Base-by-base conservation (phyloP, 2,797 vertebrate genomes). In the Enteromius unitaeniatus region DNA sequence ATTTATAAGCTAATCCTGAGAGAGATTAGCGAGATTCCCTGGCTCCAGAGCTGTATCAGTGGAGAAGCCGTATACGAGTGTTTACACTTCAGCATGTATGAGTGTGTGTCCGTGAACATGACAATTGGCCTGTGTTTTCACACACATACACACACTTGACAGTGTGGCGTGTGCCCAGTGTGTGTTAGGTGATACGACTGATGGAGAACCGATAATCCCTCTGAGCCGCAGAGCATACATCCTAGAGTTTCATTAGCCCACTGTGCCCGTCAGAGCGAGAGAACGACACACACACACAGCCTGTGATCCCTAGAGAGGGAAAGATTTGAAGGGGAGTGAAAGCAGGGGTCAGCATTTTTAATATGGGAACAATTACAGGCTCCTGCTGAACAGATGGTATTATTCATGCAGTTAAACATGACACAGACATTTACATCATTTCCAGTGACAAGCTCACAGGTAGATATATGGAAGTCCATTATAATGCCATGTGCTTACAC, bases 401-500 rank as follows among this genome's bases (percentile, higher is more conserved):
- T 80, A 84, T 88, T 85, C 85, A 86, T 83, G 82, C 82, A 85
- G 87, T 88, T 88, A 84, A 89, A 88, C 77, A 70, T 83, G 88
- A 88, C 86, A 89, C 86, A 84, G 69, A 85, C 85, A 83, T 87
- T 88, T 88, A 83, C 79, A 87, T 85, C 85, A 81, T 70, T 88
- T 77, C 47, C 40, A 72, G n/a, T 64, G 84, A 89, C 82, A 77
- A 78, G 87, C 69, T 67, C 31, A 79, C 67, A 82, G 79, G 85
- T 73, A 84, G 75, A 62, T 83, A 75, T 88, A 81, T 42, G 58
- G 47, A 85, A 60, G 74, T 47, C 64, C 53, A 67, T 79, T 68
- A 73, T 68, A 68, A 81, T 26, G 64, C 49, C 34, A 60, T 58
- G 49, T 69, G 49, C 60, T 74, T 47, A 75, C 28, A 3, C 64